A percentile compares a stretch with the other conserved stretches of the same genome.
Evolutionary conservation across 2,113 vertebrate genomes (phyloP).

Genomic region (Macaca mulatta): DNA sequence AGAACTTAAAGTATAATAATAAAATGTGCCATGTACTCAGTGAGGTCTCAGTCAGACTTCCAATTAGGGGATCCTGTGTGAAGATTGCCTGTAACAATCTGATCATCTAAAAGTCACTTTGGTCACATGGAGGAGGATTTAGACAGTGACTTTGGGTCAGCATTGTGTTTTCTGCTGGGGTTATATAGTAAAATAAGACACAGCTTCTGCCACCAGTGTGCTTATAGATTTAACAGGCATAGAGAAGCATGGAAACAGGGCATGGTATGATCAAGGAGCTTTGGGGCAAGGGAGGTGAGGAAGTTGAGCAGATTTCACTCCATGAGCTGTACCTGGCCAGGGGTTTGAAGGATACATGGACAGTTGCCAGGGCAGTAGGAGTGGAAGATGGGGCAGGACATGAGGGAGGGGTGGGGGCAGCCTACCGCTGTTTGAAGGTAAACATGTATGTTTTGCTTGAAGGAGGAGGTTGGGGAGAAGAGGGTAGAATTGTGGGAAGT

Average conservation of each 20-base stretch:
- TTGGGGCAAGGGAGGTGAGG: neutral
- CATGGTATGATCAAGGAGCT: accelerated
- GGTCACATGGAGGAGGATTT: neutral
- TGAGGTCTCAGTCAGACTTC: neutral
- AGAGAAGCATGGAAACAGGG: neutral
- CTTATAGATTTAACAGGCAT: neutral
- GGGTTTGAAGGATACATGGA: neutral
- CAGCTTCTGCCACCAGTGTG: neutral
- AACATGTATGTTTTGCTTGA: neutral
- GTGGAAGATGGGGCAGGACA: neutral
- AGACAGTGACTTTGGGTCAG: neutral
- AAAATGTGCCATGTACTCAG: neutral
- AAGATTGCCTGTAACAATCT: neutral
- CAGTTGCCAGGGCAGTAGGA: neutral
- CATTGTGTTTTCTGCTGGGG: neutral
- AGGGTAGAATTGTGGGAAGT: neutral
- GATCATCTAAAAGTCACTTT: neutral
- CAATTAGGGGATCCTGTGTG: neutral
- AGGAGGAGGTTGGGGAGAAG: neutral
- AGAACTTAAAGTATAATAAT: too few species aligned
- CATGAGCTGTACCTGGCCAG: neutral
- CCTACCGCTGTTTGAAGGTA: neutral
- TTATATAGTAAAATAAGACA: neutral
- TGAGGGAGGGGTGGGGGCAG: too few species aligned
- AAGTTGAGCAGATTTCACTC: neutral